Percentiles rank a stretch among this genome's conserved stretches.
Evolutionary conservation across 2,797 vertebrate genomes (phyloP).

Genomic region (Petrocephalus schoutedeni): DNA sequence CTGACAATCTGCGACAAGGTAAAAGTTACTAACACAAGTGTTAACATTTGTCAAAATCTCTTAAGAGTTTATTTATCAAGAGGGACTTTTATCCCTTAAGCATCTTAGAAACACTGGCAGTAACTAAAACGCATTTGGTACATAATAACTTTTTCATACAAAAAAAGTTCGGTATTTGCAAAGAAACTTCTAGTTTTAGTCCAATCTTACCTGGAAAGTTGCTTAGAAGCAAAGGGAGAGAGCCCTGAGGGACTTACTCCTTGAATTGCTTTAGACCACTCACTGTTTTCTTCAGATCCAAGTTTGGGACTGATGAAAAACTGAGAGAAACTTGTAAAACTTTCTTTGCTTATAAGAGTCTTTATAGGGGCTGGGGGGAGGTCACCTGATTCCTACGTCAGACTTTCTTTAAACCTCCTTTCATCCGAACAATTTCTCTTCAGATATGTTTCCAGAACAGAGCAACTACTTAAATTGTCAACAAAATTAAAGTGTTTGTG

Average conservation of each 20-base stretch:
- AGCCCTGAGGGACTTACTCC: constrained; percentile 46
- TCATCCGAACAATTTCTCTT: constrained; percentile 14
- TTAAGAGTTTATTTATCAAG: not conserved
- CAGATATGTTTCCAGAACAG: constrained; percentile 4
- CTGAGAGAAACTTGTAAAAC: constrained; percentile 60
- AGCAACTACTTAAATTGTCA: not conserved
- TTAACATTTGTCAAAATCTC: not conserved
- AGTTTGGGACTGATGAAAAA: constrained; percentile 49
- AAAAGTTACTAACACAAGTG: not conserved
- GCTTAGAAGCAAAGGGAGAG: constrained; percentile 32
- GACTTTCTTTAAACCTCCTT: constrained; percentile 23
- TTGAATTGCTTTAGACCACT: constrained; percentile 29
- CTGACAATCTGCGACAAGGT: not conserved
- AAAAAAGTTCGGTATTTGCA: not conserved
- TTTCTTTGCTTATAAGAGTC: constrained; percentile 57
- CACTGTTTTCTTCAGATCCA: constrained; percentile 50
- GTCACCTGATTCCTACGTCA: constrained; percentile 68
- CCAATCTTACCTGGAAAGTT: constrained; percentile 51
- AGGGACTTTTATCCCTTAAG: not conserved
- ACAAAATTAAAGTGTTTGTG: not conserved
- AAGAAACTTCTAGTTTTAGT: not conserved
- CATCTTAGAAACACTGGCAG: not conserved
- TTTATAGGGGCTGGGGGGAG: constrained; percentile 31
- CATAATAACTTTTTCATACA: not conserved
- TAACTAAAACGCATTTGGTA: not conserved